Percentiles rank a stretch among this genome's conserved stretches.
These are phyloP conservation scores for Acanthaster planci DNA, from an alignment of 35 echinoderm and acorn worm genomes.

Conservation along the genomic window DNA sequence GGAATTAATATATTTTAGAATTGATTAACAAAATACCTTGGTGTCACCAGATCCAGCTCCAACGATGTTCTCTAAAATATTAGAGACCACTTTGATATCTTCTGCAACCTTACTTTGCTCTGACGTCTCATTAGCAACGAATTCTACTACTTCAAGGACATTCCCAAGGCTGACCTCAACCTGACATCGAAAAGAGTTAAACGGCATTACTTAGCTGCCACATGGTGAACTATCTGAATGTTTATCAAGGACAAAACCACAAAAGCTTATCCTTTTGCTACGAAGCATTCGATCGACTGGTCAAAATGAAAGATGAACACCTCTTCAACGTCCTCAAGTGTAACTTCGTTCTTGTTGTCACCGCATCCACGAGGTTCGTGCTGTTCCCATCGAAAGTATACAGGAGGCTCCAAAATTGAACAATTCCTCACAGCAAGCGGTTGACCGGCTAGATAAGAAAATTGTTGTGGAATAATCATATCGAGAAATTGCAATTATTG, in stretches of 20 bases:
- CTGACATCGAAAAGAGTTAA: not conserved
- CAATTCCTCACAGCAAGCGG: not conserved
- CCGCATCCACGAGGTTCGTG: not conserved
- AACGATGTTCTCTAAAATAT: not conserved
- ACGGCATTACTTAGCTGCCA: not conserved
- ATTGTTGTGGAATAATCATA: not conserved
- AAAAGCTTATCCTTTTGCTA: too few relatives aligned
- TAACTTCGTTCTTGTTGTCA: not conserved
- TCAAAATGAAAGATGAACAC: too few relatives aligned
- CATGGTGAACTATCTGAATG: not conserved
- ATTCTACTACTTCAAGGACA: conserved; percentile 11
- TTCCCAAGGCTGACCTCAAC: not conserved
- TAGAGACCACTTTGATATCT: not conserved
- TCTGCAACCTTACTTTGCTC: not conserved
- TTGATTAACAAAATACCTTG: not conserved
- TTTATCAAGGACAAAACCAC: too few relatives aligned
- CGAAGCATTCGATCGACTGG: too few relatives aligned
- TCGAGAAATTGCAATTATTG: not conserved
- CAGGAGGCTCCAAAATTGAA: not conserved
- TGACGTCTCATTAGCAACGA: not conserved
- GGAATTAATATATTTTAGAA: not conserved
- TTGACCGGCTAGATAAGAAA: conserved; percentile 1
- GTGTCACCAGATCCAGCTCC: not conserved
- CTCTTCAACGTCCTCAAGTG: not conserved
- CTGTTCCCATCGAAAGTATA: conserved; percentile 2